phyloP scores from a whole-genome alignment of 2,888 invertebrate species.

The Sinotaia quadrata region DNA sequence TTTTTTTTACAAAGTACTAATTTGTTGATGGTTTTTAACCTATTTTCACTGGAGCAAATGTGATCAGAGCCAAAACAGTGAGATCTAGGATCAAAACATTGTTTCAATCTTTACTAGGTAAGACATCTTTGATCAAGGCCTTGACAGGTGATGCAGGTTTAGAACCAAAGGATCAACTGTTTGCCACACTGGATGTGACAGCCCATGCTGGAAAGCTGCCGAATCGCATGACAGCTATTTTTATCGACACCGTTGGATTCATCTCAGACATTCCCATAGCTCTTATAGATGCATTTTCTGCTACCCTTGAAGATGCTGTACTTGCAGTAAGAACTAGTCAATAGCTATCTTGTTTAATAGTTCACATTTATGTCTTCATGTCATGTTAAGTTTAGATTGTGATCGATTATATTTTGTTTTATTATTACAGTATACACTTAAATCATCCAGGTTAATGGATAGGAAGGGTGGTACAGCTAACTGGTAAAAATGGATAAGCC shows the following conservation, averaged over 20 bases:
- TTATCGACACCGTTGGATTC: slow-evolving; percentile 89
- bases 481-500: no score
- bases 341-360: no score
- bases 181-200: slow-evolving; percentile 90
- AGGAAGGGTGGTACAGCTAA: no score
- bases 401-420: no score
- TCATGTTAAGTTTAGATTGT: no score
- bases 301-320: slow-evolving; percentile 86
- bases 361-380: no score
- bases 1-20: no score
- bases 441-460: no score
- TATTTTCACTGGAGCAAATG: no score
- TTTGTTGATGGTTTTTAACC: no score
- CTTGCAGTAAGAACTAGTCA: slow-evolving; percentile 79
- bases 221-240: slow-evolving; percentile 78
- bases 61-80: not conserved
- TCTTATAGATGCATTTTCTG: slow-evolving; percentile 84
- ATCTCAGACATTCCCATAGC: slow-evolving; percentile 86
- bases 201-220: slow-evolving; percentile 82
- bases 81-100: not conserved
- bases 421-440: no score
- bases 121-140: slow-evolving; percentile 85
- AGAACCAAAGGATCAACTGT: slow-evolving; percentile 82
- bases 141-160: slow-evolving; percentile 80
- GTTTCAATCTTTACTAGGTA: slow-evolving; percentile 71